Evolutionary conservation across 2,888 invertebrate species (phyloP).

Genomic region (Atherix ibis): DNA sequence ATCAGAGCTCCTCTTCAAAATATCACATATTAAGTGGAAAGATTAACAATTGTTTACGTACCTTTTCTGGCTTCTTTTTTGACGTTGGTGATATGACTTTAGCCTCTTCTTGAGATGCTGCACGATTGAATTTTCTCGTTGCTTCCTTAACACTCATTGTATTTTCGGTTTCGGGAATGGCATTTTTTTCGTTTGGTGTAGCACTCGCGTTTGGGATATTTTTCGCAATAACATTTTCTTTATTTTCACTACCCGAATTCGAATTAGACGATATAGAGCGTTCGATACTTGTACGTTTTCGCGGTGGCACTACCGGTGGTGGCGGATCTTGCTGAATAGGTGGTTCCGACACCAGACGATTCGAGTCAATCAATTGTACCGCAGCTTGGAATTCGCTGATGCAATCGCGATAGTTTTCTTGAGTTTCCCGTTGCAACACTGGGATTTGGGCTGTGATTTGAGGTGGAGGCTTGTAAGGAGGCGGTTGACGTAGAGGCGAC

Average conservation of each 20-base stretch:
- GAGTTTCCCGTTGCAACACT: conserved; percentile 17
- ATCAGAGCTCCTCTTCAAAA: too few species aligned
- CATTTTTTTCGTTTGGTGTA: conserved; percentile 9
- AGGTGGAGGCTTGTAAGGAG: conserved; percentile 39
- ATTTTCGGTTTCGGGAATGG: conserved; percentile 38
- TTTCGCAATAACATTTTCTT: conserved; percentile 19
- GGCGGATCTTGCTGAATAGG: conserved; percentile 16
- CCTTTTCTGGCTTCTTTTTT: conserved; percentile 46
- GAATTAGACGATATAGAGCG: conserved; percentile 14
- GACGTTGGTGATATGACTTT: conserved; percentile 36
- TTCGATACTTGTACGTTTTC: conserved; percentile 28
- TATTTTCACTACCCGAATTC: conserved; percentile 32
- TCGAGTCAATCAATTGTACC: conserved; percentile 21
- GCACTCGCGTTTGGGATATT: conserved; percentile 4
- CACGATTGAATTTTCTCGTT: conserved; percentile 80
- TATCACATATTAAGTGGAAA: too few species aligned
- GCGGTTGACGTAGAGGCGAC: conserved; percentile 32
- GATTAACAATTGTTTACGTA: too few species aligned
- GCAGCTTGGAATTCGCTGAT: conserved; percentile 27
- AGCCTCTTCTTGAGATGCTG: conserved; percentile 65
- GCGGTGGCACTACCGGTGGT: conserved; percentile 39
- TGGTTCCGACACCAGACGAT: conserved; percentile 9
- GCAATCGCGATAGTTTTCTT: conserved; percentile 28
- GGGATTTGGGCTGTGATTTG: conserved; percentile 26
- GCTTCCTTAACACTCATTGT: conserved; percentile 81